These are phyloP conservation scores for Tapera naevia DNA, from an alignment of 2,797 vertebrate species.

Conservation along the genomic window DNA sequence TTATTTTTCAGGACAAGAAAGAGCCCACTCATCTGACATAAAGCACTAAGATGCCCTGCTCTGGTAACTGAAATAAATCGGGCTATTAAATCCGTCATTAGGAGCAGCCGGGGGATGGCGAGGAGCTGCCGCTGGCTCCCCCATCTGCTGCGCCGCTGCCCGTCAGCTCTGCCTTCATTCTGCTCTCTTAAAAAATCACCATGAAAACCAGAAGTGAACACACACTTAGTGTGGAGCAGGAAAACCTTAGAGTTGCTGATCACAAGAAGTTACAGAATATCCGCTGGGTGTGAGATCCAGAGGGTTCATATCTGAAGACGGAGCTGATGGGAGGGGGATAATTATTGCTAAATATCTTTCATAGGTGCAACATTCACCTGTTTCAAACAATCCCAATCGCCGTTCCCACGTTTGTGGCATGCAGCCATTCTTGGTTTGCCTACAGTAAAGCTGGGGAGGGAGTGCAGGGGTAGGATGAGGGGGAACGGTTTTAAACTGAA, in stretches of 20 bases:
- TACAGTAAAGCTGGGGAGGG: no score
- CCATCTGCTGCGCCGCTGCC: neutral
- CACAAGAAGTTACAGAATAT: neutral
- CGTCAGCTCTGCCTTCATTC: neutral
- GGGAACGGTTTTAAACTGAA: no score
- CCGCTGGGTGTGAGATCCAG: neutral
- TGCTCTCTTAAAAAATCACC: neutral
- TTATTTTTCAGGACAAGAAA: constrained; percentile 7
- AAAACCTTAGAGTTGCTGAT: neutral
- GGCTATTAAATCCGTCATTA: neutral
- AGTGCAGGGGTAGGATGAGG: no score
- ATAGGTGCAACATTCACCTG: neutral
- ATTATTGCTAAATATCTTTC: neutral
- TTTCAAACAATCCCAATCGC: neutral
- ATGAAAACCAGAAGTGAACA: neutral
- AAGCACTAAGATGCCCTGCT: neutral
- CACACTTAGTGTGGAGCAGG: neutral
- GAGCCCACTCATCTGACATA: neutral
- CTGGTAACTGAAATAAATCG: neutral
- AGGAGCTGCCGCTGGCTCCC: neutral
- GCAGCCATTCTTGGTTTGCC: neutral
- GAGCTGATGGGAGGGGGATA: neutral
- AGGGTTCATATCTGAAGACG: neutral
- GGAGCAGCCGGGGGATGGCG: neutral
- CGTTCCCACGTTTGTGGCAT: neutral